A percentile compares a stretch with the other conserved stretches of the same genome.
Evolutionary conservation across 2,797 vertebrate species (phyloP).

Genomic region (Calcarius lapponicus): DNA sequence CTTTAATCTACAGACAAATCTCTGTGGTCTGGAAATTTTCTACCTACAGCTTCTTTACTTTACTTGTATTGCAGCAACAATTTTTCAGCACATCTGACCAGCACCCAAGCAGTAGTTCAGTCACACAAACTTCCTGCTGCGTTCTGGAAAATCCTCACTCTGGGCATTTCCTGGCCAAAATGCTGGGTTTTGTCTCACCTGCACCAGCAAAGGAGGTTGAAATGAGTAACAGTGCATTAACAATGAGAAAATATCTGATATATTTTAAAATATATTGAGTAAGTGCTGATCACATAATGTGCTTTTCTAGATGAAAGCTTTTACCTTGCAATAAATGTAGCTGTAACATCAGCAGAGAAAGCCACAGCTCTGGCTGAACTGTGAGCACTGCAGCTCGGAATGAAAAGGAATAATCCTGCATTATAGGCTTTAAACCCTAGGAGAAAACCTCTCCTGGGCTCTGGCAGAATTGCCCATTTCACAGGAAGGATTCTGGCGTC

Average conservation of each 20-base stretch:
- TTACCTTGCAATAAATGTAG: background rate
- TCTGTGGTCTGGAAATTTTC: background rate
- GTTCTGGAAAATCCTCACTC: background rate
- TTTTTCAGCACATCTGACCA: conserved; percentile 26
- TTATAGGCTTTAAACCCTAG: background rate
- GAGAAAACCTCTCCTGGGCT: background rate
- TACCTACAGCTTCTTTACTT: background rate
- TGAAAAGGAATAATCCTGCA: background rate
- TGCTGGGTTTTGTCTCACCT: background rate
- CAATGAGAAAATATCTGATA: background rate
- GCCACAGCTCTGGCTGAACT: background rate
- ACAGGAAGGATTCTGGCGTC: background rate
- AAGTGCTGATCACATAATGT: background rate
- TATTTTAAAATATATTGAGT: background rate
- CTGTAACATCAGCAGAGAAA: background rate
- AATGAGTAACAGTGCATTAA: background rate
- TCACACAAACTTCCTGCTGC: background rate
- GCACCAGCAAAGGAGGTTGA: background rate
- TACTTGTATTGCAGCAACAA: background rate
- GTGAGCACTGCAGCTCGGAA: background rate
- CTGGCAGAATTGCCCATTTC: background rate
- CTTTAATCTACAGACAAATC: background rate
- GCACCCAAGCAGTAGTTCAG: background rate
- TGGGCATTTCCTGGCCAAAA: background rate
- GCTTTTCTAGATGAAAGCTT: background rate